Conservation (phyloP, 2,888 invertebrate genomes). For the Epinotia ramella region DNA sequence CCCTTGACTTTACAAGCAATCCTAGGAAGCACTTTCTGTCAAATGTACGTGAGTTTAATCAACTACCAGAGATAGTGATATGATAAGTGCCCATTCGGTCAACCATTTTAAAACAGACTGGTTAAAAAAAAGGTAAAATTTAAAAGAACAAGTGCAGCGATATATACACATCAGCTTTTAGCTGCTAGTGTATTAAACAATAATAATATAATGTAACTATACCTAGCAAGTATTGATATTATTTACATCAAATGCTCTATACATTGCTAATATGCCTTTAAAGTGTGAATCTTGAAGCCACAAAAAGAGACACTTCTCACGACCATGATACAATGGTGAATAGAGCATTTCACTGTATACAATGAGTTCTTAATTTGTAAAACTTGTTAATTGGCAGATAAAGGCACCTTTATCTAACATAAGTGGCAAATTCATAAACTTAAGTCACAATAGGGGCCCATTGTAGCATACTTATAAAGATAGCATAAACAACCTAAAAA, state of each 20-base stretch:
- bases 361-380: conserved; percentile 2
- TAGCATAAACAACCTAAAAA: conserved; percentile 33
- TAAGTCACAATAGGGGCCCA: conserved; percentile 26
- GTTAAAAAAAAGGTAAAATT: no score
- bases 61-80: no score
- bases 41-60: no score
- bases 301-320: neutral
- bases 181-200: no score
- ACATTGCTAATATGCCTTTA: neutral
- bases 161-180: no score
- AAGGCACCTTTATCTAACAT: neutral
- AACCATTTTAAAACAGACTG: no score
- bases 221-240: no score
- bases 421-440: neutral
- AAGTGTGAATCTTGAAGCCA: neutral
- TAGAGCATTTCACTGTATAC: neutral
- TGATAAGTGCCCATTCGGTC: no score
- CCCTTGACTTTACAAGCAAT: neutral
- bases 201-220: no score
- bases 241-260: neutral
- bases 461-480: conserved; percentile 25
- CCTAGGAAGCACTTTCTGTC: no score
- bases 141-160: no score
- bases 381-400: conserved; percentile 3
- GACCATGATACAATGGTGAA: neutral